These are phyloP conservation scores for Acrocephalus arundinaceus DNA, from an alignment of 2,113 vertebrate genomes.

Conservation along the genomic window DNA sequence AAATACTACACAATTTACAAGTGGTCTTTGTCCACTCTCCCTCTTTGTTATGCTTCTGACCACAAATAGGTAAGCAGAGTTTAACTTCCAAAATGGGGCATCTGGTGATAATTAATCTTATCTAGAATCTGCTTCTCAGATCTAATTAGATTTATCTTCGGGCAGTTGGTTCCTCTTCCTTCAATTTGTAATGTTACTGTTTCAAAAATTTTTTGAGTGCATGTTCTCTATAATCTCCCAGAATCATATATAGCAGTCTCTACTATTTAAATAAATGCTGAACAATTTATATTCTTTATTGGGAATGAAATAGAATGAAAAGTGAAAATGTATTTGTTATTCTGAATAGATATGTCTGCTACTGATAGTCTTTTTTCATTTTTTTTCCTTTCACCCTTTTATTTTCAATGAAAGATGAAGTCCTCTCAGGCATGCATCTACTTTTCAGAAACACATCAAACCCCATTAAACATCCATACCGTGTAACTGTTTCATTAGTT, in stretches of 20 bases:
- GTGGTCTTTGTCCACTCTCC: not conserved
- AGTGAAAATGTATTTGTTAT: not conserved
- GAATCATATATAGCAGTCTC: not conserved
- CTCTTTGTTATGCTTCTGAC: not conserved
- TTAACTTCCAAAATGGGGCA: not conserved
- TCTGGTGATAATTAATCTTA: conserved; percentile 18
- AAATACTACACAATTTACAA: not conserved
- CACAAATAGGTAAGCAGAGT: not conserved
- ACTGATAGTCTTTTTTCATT: not conserved
- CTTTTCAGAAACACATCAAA: not conserved
- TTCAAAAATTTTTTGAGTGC: not conserved
- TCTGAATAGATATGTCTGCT: not conserved
- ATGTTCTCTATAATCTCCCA: not conserved
- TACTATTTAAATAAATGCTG: not conserved
- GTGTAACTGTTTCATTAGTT: not conserved
- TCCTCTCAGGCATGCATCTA: not conserved
- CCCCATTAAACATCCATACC: not conserved
- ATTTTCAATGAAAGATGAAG: not conserved
- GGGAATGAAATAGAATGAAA: not conserved
- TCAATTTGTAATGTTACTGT: not conserved
- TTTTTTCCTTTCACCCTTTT: not conserved
- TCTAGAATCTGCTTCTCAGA: not conserved
- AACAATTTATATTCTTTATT: not conserved
- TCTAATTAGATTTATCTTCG: not conserved
- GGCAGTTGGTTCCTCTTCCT: not conserved